phyloP scores from a whole-genome alignment of 2,888 invertebrate genomes.

The Dinocampus coccinellae region DNA sequence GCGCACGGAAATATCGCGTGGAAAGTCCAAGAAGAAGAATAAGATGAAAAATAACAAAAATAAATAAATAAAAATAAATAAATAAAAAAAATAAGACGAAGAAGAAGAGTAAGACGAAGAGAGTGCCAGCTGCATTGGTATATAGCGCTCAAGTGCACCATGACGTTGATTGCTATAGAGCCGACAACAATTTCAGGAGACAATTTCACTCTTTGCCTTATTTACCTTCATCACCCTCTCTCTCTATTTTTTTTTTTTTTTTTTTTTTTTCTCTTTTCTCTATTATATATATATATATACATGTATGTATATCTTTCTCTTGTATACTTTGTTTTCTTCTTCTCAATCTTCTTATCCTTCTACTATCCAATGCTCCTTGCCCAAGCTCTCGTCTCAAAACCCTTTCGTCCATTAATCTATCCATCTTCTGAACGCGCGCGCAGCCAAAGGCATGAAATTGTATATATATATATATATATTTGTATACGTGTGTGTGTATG shows the following conservation, averaged over 20 bases:
- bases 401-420: constrained; percentile 31
- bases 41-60: too few relatives aligned
- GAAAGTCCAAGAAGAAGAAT: too few relatives aligned
- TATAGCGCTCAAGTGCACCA: constrained; percentile 24
- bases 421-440: constrained; percentile 20
- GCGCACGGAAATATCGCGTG: constrained; percentile 31
- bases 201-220: constrained; percentile 34
- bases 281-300: neutral
- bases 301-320: neutral
- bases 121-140: neutral
- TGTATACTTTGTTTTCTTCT: constrained; percentile 3
- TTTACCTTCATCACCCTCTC: too few relatives aligned
- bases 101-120: neutral
- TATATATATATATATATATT: constrained; percentile 9
- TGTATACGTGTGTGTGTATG: too few relatives aligned
- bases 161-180: constrained; percentile 37
- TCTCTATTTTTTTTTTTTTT: too few relatives aligned
- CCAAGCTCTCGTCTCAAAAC: constrained; percentile 1
- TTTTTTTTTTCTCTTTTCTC: constrained; percentile 23
- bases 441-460: constrained; percentile 22
- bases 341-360: constrained; percentile 2
- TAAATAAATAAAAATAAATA: too few relatives aligned
- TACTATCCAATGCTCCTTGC: constrained; percentile 1
- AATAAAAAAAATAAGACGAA: too few relatives aligned
- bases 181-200: constrained; percentile 37